Conservation (phyloP, 2,113 vertebrate genomes). For the Corydoras maculifer region DNA sequence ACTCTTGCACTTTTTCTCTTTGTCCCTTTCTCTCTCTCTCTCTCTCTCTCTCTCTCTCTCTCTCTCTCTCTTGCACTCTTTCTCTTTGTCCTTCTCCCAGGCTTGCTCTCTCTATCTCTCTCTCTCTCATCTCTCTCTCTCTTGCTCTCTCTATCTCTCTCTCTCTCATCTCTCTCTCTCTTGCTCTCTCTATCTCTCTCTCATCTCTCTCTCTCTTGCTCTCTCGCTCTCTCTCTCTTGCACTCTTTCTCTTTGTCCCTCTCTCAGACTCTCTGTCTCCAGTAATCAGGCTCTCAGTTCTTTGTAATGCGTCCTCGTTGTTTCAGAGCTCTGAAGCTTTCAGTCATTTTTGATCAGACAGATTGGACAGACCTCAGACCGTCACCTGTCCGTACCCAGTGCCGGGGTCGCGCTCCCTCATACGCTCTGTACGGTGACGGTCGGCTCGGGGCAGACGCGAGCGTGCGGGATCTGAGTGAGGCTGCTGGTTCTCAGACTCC, state of each 20-base stretch:
- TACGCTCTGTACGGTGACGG: background rate
- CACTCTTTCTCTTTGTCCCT: background rate
- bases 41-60: background rate
- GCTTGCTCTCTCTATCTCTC: no score
- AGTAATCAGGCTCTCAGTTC: slow-evolving; percentile 28
- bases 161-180: background rate
- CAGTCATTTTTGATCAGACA: slow-evolving; percentile 56
- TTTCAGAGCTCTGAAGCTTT: slow-evolving; percentile 43
- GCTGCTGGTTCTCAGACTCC: slow-evolving; percentile 26
- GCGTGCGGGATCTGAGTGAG: no score
- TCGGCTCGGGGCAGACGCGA: no score
- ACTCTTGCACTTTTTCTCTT: no score
- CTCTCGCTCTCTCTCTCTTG: background rate
- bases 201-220: no score
- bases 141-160: background rate
- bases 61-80: no score
- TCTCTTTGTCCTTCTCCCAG: no score
- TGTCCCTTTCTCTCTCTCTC: no score
- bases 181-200: no score
- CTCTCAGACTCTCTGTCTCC: background rate
- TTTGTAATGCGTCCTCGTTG: slow-evolving; percentile 38
- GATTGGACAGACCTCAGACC: slow-evolving; percentile 41
- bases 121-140: no score
- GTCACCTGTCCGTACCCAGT: slow-evolving; percentile 17
- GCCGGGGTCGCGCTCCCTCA: background rate